These are phyloP conservation scores for Oriolus oriolus DNA, from an alignment of 2,113 vertebrate genomes.

Conservation along the genomic window DNA sequence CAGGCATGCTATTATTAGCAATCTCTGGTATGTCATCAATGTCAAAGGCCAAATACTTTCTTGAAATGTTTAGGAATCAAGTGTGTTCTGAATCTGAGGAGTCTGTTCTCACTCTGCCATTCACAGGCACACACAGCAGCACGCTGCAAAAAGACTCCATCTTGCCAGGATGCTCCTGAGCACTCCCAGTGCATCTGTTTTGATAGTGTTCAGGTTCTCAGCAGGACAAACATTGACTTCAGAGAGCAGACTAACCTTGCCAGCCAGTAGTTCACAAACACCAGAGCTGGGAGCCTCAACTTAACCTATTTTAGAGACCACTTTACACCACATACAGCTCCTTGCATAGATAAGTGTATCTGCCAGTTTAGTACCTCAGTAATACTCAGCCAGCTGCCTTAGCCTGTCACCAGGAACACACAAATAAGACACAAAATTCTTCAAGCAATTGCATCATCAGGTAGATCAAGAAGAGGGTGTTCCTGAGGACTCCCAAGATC, in stretches of 20 bases:
- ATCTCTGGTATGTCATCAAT: constrained; percentile 41
- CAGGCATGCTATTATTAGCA: constrained; percentile 50
- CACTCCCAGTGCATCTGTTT: not conserved
- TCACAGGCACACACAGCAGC: not conserved
- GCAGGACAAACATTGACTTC: not conserved
- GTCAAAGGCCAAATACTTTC: constrained; percentile 61
- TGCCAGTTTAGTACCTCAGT: not conserved
- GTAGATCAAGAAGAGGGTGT: not conserved
- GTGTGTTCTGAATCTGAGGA: not conserved
- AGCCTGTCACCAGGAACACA: not conserved
- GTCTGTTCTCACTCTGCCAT: not conserved
- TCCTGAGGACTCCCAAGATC: not conserved
- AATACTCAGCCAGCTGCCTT: not conserved
- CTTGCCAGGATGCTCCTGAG: not conserved
- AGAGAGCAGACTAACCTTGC: not conserved
- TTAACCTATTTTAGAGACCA: not conserved
- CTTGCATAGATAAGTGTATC: not conserved
- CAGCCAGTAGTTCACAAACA: not conserved
- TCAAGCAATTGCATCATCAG: not conserved
- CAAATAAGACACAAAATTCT: not conserved
- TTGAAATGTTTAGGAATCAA: constrained; percentile 46
- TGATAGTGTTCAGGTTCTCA: not conserved
- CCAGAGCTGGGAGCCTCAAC: not conserved
- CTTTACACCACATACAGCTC: fast-evolving
- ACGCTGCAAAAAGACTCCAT: not conserved